A percentile compares a stretch with the other conserved stretches of the same genome.
Conservation (phyloP, 2,888 invertebrate species). For the Margaritifera margaritifera region DNA sequence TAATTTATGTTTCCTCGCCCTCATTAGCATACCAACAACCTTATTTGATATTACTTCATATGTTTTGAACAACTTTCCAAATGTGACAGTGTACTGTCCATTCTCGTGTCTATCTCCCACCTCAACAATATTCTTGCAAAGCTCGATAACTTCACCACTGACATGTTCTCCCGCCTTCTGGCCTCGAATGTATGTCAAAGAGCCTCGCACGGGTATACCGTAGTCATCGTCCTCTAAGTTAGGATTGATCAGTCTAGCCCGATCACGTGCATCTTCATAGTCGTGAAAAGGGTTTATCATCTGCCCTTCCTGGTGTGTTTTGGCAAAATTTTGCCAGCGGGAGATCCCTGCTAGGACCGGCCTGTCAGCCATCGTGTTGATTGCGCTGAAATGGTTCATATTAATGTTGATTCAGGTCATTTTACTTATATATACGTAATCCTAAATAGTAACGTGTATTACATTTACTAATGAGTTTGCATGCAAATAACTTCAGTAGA, state of each 20-base stretch:
- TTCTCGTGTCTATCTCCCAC: constrained; percentile 83
- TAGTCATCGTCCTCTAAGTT: constrained; percentile 75
- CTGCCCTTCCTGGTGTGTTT: constrained; percentile 84
- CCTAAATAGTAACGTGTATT: too few species aligned
- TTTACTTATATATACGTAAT: too few species aligned
- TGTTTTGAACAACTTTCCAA: constrained; percentile 87
- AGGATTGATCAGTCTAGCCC: constrained; percentile 32
- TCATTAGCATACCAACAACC: constrained; percentile 91
- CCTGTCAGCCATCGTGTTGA: too few species aligned
- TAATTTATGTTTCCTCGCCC: constrained; percentile 93
- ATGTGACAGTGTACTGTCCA: constrained; percentile 84
- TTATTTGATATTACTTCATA: constrained; percentile 95
- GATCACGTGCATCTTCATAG: constrained; percentile 59
- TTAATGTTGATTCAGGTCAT: too few species aligned
- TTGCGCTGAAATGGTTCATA: too few species aligned
- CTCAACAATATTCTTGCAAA: constrained; percentile 89
- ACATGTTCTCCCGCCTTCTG: constrained; percentile 90
- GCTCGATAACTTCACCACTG: constrained; percentile 89
- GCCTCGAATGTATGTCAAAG: constrained; percentile 90
- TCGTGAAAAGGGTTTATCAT: constrained; percentile 84
- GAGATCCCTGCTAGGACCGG: neutral
- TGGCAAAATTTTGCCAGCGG: constrained; percentile 79
- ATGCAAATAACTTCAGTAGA: too few species aligned
- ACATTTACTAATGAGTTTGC: too few species aligned
- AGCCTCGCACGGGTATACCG: constrained; percentile 85